Conservation (phyloP, 2,888 invertebrate genomes). For the Temnothorax rugatulus region DNA sequence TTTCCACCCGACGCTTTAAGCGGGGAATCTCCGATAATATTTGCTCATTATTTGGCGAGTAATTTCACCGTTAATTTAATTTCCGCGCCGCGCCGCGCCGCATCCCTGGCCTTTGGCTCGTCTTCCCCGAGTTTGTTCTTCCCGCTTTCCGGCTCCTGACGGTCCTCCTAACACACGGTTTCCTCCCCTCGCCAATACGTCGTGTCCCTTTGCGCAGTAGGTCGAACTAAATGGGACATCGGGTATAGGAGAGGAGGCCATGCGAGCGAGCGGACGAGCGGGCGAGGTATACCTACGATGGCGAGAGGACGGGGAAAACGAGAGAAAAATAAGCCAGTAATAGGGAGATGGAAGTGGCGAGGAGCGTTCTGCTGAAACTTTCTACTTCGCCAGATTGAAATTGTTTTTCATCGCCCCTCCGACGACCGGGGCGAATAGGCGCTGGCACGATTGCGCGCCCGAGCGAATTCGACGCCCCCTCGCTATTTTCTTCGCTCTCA, state of each 20-base stretch:
- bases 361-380: constrained; percentile 70
- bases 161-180: neutral
- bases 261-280: constrained; percentile 1
- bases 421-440: constrained; percentile 63
- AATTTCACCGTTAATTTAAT: constrained; percentile 51
- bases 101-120: neutral
- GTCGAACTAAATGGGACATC: constrained; percentile 53
- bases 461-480: constrained; percentile 37
- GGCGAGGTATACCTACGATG: neutral
- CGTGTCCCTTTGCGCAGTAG: constrained; percentile 40
- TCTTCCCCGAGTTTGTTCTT: constrained; percentile 34
- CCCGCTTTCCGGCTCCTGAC: constrained; percentile 7
- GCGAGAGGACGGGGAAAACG: constrained; percentile 34
- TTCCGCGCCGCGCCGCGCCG: neutral
- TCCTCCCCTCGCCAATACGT: neutral
- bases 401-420: constrained; percentile 73
- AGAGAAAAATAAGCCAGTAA: constrained; percentile 59
- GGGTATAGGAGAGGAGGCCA: neutral
- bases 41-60: constrained; percentile 47
- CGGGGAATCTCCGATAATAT: constrained; percentile 48
- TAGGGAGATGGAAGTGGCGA: constrained; percentile 53
- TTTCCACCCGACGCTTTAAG: neutral
- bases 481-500: constrained; percentile 1
- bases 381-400: constrained; percentile 77
- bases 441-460: constrained; percentile 49